Evolutionary conservation across 2,888 invertebrate genomes (phyloP).

Genomic region (Drosophila cyrtoloma): DNA sequence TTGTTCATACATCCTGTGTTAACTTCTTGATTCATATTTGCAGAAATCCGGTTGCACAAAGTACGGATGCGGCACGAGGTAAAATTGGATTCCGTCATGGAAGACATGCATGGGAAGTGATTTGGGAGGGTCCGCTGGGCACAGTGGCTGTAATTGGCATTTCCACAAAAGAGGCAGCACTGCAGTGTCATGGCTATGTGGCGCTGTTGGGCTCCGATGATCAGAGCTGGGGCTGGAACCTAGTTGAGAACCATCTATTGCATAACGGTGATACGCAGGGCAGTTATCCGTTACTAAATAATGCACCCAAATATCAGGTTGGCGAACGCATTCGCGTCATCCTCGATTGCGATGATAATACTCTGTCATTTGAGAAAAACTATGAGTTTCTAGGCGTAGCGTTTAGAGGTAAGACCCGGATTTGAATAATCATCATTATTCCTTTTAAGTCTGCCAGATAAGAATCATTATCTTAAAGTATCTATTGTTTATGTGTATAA

Average conservation of each 20-base stretch:
- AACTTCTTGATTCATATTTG: constrained; percentile 11
- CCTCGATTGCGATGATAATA: constrained; percentile 98
- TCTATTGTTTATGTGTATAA: constrained; percentile 86
- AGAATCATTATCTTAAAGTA: constrained; percentile 96
- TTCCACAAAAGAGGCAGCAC: constrained; percentile 96
- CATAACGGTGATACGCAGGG: constrained; percentile 98
- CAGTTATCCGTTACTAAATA: constrained; percentile 96
- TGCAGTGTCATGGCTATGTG: constrained; percentile 98
- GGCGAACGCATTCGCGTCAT: constrained; percentile 98
- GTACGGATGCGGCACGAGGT: constrained; percentile 96
- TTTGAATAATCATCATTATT: not conserved
- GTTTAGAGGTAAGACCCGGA: constrained; percentile 91
- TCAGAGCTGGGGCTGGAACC: constrained; percentile 99
- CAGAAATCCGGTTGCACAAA: constrained; percentile 99
- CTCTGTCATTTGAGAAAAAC: constrained; percentile 98
- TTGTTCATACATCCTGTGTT: not conserved
- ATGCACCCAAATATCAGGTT: constrained; percentile 99
- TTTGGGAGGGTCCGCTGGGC: constrained; percentile 99
- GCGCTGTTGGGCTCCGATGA: constrained; percentile 97
- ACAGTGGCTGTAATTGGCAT: constrained; percentile 99
- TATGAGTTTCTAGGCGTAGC: constrained; percentile 99
- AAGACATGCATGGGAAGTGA: constrained; percentile 98
- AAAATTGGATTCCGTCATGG: constrained; percentile 96
- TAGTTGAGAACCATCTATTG: constrained; percentile 98
- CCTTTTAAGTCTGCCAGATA: constrained; percentile 92